These are phyloP conservation scores for Campylorhamphus procurvoides DNA, from an alignment of 2,113 vertebrate genomes.

Conservation along the genomic window DNA sequence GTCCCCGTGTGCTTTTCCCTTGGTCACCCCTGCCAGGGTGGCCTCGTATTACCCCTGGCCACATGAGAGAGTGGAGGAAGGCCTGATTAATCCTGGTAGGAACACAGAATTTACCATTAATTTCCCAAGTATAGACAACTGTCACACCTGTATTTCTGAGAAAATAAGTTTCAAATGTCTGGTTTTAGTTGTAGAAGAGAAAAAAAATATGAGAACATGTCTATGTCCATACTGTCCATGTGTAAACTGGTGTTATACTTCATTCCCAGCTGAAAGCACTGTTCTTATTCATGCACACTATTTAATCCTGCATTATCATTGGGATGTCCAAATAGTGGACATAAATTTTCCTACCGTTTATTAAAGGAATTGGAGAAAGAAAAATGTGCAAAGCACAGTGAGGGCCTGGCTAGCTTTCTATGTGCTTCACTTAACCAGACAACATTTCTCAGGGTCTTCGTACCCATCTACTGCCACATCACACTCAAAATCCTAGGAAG, in stretches of 20 bases:
- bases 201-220: background rate
- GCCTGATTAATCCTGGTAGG: background rate
- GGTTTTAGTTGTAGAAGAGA: too few relatives aligned
- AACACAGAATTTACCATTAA: background rate
- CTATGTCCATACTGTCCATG: background rate
- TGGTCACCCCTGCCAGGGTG: background rate
- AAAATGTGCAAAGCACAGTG: background rate
- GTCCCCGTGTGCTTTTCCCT: too few relatives aligned
- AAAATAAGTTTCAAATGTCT: background rate
- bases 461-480: background rate
- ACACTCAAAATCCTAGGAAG: background rate
- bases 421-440: background rate
- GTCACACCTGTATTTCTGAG: background rate
- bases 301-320: background rate
- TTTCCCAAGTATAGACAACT: background rate
- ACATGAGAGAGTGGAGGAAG: accelerated
- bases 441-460: background rate
- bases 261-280: too few relatives aligned
- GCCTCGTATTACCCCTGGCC: background rate
- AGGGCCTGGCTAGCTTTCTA: background rate
- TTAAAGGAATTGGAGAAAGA: background rate
- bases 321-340: background rate
- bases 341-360: background rate
- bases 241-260: background rate
- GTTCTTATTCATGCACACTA: background rate